phyloP scores from a whole-genome alignment of 2,113 vertebrate species.

The Phoxinus phoxinus region DNA sequence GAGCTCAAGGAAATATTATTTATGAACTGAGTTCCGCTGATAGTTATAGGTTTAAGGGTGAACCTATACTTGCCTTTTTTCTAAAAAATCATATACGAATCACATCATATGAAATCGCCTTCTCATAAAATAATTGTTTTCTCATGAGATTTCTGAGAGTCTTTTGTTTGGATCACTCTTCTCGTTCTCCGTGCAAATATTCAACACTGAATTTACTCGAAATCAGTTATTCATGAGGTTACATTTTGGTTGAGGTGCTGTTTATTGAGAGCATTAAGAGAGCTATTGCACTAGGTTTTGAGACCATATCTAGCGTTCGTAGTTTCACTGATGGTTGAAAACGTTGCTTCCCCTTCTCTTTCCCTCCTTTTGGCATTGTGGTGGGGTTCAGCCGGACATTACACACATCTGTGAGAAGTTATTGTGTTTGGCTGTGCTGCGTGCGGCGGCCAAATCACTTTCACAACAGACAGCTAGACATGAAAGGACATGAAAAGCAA shows the following conservation, averaged over 20 bases:
- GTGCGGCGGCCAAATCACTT: slow-evolving; percentile 62
- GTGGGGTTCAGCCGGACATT: slow-evolving; percentile 51
- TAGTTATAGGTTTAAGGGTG: background rate
- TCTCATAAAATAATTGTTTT: too few relatives aligned
- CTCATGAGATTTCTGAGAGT: too few relatives aligned
- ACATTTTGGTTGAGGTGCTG: background rate
- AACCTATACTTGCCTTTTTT: too few relatives aligned
- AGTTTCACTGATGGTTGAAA: background rate
- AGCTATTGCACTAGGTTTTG: background rate
- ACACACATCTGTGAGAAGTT: slow-evolving; percentile 52
- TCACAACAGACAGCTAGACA: slow-evolving; percentile 66
- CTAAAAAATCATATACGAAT: too few relatives aligned
- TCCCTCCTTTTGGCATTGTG: background rate
- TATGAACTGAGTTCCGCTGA: background rate
- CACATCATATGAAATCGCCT: too few relatives aligned
- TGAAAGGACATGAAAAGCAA: slow-evolving; percentile 69
- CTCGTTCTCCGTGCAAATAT: too few relatives aligned
- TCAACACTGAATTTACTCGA: too few relatives aligned
- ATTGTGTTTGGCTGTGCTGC: slow-evolving; percentile 34
- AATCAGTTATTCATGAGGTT: background rate
- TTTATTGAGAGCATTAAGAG: background rate
- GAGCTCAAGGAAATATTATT: background rate
- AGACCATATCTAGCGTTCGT: background rate
- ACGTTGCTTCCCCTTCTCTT: slow-evolving; percentile 5
- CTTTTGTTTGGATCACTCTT: too few relatives aligned